phyloP scores from a whole-genome alignment of 2,888 invertebrate genomes.

The Trachelus iudaicus region DNA sequence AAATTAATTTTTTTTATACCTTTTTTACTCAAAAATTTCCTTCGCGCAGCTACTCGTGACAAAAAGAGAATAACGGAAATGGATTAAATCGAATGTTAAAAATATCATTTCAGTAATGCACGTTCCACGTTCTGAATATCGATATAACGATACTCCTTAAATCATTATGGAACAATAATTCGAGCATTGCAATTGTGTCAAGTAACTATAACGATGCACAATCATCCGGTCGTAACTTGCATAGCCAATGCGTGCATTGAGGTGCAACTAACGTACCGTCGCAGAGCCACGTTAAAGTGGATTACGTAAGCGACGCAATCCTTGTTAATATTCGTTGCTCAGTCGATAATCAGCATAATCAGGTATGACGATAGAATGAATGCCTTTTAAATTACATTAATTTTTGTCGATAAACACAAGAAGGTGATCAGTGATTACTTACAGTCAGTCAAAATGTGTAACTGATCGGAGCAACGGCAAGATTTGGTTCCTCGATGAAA shows the following conservation, averaged over 20 bases:
- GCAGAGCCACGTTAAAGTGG: not conserved
- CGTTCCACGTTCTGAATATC: not conserved
- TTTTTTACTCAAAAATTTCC: not conserved
- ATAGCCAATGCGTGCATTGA: not conserved
- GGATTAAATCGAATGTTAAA: not conserved
- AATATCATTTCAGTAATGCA: not conserved
- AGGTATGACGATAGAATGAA: not conserved
- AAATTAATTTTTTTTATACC: not conserved
- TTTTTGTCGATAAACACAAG: no score
- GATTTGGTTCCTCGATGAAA: not conserved
- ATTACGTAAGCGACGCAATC: not conserved
- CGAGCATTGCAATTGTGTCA: not conserved
- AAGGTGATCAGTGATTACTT: not conserved
- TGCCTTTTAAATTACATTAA: no score
- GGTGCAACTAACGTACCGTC: not conserved
- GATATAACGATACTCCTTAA: not conserved
- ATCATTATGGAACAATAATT: not conserved
- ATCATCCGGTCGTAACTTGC: not conserved
- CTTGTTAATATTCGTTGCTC: not conserved
- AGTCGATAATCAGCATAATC: not conserved
- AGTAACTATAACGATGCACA: not conserved
- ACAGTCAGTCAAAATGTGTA: not conserved
- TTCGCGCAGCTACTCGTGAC: not conserved
- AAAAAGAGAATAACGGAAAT: not conserved
- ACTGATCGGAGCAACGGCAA: not conserved